Conservation (phyloP, 2,113 vertebrate genomes). For the Malurus cyaneus region DNA sequence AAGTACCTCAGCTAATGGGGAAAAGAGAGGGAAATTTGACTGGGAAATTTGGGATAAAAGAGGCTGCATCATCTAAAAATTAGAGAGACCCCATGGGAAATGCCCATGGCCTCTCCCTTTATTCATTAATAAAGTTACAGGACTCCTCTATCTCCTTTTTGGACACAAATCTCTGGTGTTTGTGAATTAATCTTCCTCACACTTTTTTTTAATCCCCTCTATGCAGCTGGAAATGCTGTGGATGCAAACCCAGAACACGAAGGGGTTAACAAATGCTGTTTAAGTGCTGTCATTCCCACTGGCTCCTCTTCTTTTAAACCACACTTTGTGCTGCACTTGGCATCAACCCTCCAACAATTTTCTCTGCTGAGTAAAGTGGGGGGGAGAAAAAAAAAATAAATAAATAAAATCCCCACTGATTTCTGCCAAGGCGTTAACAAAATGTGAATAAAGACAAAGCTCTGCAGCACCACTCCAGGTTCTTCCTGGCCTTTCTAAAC, state of each 20-base stretch:
- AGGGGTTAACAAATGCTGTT: not conserved
- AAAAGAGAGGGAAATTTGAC: too few relatives aligned
- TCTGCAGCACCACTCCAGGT: not conserved
- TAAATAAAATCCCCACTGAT: not conserved
- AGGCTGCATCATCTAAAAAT: too few relatives aligned
- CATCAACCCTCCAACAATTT: not conserved
- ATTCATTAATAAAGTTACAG: too few relatives aligned
- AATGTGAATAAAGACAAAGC: slow-evolving; percentile 20
- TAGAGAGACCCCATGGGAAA: too few relatives aligned
- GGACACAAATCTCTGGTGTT: too few relatives aligned
- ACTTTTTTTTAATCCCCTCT: not conserved
- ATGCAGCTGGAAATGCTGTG: not conserved
- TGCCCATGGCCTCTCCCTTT: too few relatives aligned
- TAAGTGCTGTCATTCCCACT: not conserved
- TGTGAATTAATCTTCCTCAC: too few relatives aligned
- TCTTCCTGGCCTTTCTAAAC: not conserved
- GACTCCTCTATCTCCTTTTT: too few relatives aligned
- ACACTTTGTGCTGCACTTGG: not conserved
- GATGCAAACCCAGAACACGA: not conserved
- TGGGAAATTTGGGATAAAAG: too few relatives aligned
- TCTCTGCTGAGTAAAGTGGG: not conserved
- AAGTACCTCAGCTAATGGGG: too few relatives aligned
- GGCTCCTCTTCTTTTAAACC: slow-evolving; percentile 23
- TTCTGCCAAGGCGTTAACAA: not conserved
- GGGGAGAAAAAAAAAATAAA: not conserved